phyloP scores from a whole-genome alignment of 2,113 vertebrate genomes.

The Istiophorus platypterus region DNA sequence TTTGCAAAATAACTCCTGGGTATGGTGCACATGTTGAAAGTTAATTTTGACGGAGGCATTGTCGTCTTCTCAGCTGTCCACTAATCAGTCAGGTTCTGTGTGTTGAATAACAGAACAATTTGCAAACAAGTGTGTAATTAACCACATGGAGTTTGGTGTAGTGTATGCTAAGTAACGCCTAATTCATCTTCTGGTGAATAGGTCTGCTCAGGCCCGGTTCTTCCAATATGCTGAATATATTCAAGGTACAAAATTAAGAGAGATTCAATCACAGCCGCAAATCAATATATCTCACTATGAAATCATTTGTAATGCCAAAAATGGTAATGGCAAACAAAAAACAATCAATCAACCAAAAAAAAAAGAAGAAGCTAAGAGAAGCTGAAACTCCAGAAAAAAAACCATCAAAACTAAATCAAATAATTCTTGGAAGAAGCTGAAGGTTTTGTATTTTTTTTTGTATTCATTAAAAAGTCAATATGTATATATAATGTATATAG shows the following conservation, averaged over 20 bases:
- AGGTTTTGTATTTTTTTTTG: background rate
- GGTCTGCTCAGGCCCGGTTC: background rate
- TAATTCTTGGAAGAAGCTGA: background rate
- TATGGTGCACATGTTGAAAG: background rate
- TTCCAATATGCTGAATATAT: background rate
- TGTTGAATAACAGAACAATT: slow-evolving; percentile 2
- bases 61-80: slow-evolving; percentile 47
- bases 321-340: no score
- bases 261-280: background rate
- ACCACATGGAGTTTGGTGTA: background rate
- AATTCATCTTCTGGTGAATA: background rate
- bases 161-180: background rate
- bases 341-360: no score
- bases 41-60: slow-evolving; percentile 32
- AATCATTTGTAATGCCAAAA: background rate
- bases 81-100: slow-evolving; percentile 20
- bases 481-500: no score
- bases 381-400: background rate
- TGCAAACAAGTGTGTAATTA: slow-evolving; percentile 23
- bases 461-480: background rate
- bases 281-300: background rate
- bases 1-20: background rate
- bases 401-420: background rate
- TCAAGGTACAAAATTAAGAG: background rate
- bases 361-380: no score